Evolutionary conservation across 2,888 invertebrate species (phyloP), one percentile per base, ranked within the genome.

Genomic region (Auanema sp.): DNA sequence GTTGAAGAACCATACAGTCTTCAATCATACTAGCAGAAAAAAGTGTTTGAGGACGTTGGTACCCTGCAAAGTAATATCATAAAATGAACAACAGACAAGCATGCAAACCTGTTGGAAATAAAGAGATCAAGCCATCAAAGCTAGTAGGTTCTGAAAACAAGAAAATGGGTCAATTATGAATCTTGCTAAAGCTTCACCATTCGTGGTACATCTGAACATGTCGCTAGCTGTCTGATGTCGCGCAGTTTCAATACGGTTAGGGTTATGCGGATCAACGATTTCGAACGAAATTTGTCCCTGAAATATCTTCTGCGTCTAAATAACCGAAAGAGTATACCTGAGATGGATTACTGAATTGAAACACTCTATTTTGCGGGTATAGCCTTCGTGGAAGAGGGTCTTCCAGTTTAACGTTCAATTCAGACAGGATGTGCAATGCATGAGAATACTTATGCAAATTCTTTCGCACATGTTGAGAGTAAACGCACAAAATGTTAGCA

Each of bases 391-490:
- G 62, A 18, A 21, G n/a, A 10, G 47, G 23, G 11, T 62, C 62
- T 1, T 33, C 51, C 47, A 62, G 50, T 14, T 62, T 47, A 24
- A 62, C 50, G 18, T 62, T 62, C 51, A 62, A 44, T 14, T 62
- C 62, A 14, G 40, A 33, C 2, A 62, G 12, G 8, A 47, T 21
- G 23, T 62, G 62, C 8, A 43, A 16, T 5, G 62, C 56, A 41
- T 62, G 62, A 23, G 56, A 49, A 42, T 57, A 23, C 18, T 57
- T 47, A 25, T 62, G 62, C 12, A 56, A 16, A 18, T 56, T 40
- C 5, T 52, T 49, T 25, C 57, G 62, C n/a, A 57, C 43, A 14
- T 62, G 62, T 57, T 62, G 56, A 42, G 57, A 42, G 23, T 52
- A 62, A 21, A 62, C 56, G 12, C n/a, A 21, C 16, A 62, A 24